A percentile compares a stretch with the other conserved stretches of the same genome.
Conservation (phyloP, 2,888 invertebrate genomes). For the Cerastis rubricosa region DNA sequence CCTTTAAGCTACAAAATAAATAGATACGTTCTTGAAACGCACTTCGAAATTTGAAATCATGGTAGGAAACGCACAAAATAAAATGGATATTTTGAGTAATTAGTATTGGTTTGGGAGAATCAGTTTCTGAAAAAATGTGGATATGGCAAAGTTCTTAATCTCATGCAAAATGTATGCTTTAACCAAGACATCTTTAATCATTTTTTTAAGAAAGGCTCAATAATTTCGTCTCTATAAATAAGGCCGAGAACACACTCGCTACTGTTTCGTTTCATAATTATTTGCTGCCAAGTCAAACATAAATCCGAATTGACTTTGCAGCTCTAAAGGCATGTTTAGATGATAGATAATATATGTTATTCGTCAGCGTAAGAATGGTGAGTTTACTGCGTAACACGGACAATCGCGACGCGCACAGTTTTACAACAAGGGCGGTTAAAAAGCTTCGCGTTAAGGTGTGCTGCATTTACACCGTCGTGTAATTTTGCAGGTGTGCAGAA, state of each 20-base stretch:
- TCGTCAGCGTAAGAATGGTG: conserved; percentile 82
- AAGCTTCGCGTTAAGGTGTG: conserved; percentile 83
- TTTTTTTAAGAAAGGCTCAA: neutral
- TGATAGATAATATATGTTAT: conserved; percentile 84
- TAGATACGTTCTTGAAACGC: neutral
- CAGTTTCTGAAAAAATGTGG: neutral
- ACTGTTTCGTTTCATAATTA: conserved; percentile 57
- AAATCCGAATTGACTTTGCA: conserved; percentile 45
- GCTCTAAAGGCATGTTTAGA: conserved; percentile 78
- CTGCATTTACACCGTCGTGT: conserved; percentile 74
- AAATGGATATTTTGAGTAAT: too few relatives aligned
- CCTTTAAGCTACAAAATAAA: too few relatives aligned
- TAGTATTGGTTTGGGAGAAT: too few relatives aligned
- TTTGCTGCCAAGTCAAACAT: conserved; percentile 59
- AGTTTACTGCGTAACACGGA: conserved; percentile 90
- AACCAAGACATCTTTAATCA: neutral
- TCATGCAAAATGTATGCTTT: neutral
- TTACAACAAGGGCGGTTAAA: conserved; percentile 89
- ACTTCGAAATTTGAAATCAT: neutral
- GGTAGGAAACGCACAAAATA: neutral
- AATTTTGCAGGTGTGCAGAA: conserved; percentile 29
- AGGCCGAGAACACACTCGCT: neutral
- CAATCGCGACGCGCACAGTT: conserved; percentile 85
- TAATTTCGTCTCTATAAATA: neutral
- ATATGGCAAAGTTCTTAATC: neutral